Percentiles rank a stretch among this genome's conserved stretches.
phyloP scores from a whole-genome alignment of 1,140 invertebrate species.

The Sinonovacula constricta region DNA sequence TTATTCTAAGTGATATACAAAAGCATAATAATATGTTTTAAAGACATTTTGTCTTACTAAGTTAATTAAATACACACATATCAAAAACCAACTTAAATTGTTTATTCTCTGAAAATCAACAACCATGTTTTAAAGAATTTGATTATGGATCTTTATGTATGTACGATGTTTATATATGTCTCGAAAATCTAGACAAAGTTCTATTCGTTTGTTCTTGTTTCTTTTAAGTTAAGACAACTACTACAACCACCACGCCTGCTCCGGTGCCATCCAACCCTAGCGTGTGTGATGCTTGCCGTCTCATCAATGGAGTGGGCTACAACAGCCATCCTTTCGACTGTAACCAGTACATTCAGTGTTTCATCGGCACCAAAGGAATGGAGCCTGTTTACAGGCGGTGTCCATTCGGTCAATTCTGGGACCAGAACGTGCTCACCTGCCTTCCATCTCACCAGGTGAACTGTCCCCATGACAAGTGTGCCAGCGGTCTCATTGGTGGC shows the following conservation, averaged over 20 bases:
- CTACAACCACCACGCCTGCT: background rate
- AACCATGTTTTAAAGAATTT: background rate
- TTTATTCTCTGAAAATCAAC: background rate
- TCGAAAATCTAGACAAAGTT: background rate
- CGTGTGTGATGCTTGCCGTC: conserved; percentile 40
- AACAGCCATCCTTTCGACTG: conserved; percentile 44
- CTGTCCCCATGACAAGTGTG: conserved; percentile 33
- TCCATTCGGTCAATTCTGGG: conserved; percentile 51
- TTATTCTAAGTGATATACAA: no score
- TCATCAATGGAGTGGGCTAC: conserved; percentile 45
- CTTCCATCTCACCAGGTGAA: conserved; percentile 16
- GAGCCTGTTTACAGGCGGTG: conserved; percentile 35
- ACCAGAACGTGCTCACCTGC: conserved; percentile 44
- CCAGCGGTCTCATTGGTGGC: conserved; percentile 18
- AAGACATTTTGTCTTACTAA: background rate
- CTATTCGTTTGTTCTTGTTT: background rate
- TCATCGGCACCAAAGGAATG: conserved; percentile 12
- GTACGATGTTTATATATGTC: background rate
- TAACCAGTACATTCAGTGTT: conserved; percentile 49
- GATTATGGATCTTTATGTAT: background rate
- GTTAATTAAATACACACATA: background rate
- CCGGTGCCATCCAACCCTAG: background rate
- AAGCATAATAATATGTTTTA: no score
- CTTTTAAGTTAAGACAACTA: background rate
- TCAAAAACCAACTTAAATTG: background rate